Evolutionary conservation across 2,888 invertebrate species (phyloP).

Genomic region (Tiphia femorata): DNA sequence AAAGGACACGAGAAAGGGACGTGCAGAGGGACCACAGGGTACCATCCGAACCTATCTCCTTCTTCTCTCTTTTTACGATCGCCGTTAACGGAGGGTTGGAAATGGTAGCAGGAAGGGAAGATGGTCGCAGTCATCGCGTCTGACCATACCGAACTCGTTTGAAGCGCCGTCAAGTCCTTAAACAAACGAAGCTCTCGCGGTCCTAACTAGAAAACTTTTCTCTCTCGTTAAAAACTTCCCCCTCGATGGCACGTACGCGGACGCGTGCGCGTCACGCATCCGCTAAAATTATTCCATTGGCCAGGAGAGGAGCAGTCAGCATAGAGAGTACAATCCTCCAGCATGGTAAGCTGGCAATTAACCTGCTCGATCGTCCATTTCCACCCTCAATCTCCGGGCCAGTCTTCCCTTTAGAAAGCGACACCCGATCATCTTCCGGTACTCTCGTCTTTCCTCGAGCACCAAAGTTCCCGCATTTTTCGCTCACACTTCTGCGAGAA

Average conservation of each 20-base stretch:
- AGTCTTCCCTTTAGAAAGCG: not conserved
- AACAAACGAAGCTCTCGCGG: not conserved
- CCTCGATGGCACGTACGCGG: not conserved
- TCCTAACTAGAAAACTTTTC: constrained; percentile 1
- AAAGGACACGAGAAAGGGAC: too few relatives aligned
- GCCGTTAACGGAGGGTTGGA: not conserved
- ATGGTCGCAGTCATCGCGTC: too few relatives aligned
- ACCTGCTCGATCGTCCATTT: not conserved
- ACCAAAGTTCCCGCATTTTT: too few relatives aligned
- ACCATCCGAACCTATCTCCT: too few relatives aligned
- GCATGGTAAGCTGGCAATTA: too few relatives aligned
- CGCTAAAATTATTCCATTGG: constrained; percentile 4
- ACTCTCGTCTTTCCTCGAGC: too few relatives aligned
- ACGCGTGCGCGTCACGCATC: constrained; percentile 2
- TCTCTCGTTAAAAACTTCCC: not conserved
- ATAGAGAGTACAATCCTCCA: too few relatives aligned
- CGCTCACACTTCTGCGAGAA: too few relatives aligned
- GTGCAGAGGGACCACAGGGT: too few relatives aligned
- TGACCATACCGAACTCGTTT: not conserved
- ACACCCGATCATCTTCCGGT: too few relatives aligned
- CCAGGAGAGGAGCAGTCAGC: too few relatives aligned
- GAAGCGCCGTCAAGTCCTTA: not conserved
- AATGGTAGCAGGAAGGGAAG: too few relatives aligned
- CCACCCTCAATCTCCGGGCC: not conserved
- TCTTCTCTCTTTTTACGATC: constrained; percentile 1